Conservation (phyloP, 1,140 invertebrate genomes). For the Zophobas morio region DNA sequence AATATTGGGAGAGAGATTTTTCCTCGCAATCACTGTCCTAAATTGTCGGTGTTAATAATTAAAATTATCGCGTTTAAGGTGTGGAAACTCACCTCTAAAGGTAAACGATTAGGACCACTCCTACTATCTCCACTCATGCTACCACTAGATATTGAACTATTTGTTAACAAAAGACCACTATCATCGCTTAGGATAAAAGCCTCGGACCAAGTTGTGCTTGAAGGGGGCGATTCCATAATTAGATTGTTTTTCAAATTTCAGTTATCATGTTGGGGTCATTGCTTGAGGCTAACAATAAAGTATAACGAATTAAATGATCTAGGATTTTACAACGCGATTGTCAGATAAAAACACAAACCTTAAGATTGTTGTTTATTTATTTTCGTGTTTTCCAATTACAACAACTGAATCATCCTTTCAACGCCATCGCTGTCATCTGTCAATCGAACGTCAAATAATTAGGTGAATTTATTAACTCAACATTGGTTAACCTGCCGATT, state of each 20-base stretch:
- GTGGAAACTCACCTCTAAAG: constrained; percentile 70
- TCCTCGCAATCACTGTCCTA: constrained; percentile 79
- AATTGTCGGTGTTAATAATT: constrained; percentile 56
- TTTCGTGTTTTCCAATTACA: constrained; percentile 29
- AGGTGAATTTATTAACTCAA: background rate
- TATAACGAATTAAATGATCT: too few relatives aligned
- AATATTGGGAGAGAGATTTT: constrained; percentile 75
- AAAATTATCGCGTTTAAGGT: background rate
- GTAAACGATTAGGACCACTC: constrained; percentile 70
- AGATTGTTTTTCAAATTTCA: constrained; percentile 10
- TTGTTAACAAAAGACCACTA: constrained; percentile 75
- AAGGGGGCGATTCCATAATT: constrained; percentile 74
- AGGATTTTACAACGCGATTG: background rate
- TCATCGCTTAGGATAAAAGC: constrained; percentile 74
- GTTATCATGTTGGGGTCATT: constrained; percentile 20
- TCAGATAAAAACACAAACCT: constrained; percentile 1
- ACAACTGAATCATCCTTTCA: constrained; percentile 13
- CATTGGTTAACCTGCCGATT: too few relatives aligned
- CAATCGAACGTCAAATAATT: background rate
- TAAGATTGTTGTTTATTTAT: constrained; percentile 30
- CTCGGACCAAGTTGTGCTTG: constrained; percentile 74
- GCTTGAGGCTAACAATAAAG: background rate
- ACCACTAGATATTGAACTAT: constrained; percentile 76
- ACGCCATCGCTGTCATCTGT: constrained; percentile 22
- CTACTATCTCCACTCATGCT: constrained; percentile 69